Conservation (phyloP, 2,888 invertebrate species). For the Hydraecia micacea region DNA sequence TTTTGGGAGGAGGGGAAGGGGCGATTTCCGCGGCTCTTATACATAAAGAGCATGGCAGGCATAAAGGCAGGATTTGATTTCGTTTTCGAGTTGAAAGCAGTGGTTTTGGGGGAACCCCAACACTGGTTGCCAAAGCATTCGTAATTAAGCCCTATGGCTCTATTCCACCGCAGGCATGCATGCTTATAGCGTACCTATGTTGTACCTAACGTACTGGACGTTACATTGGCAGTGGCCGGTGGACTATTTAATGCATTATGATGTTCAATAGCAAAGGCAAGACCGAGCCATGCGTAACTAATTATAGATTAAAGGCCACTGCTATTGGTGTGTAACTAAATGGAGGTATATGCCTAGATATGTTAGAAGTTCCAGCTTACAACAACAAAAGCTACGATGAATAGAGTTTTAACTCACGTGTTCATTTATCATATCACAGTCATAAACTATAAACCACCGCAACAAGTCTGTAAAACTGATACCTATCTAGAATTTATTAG, state of each 20-base stretch:
- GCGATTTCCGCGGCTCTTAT: too few relatives aligned
- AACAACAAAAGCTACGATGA: not conserved
- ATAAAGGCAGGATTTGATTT: not conserved
- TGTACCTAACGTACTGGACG: too few relatives aligned
- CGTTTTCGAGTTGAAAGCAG: not conserved
- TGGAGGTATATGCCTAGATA: not conserved
- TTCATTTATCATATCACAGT: slow-evolving; percentile 20
- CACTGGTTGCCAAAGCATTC: not conserved
- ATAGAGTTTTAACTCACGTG: slow-evolving; percentile 15
- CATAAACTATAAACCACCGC: slow-evolving; percentile 14
- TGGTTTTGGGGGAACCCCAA: not conserved
- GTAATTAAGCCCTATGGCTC: not conserved
- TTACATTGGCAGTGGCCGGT: not conserved
- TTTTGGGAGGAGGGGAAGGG: not conserved
- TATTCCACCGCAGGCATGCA: not conserved
- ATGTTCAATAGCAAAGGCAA: slow-evolving; percentile 18
- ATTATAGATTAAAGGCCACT: slow-evolving; percentile 19
- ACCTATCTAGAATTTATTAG: slow-evolving; percentile 1
- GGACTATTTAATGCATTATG: slow-evolving; percentile 2
- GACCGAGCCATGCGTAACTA: slow-evolving; percentile 19
- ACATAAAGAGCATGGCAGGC: not conserved
- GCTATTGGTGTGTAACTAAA: slow-evolving; percentile 14
- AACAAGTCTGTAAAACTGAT: not conserved
- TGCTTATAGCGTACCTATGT: not conserved
- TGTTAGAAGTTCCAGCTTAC: slow-evolving; percentile 1